phyloP scores from a whole-genome alignment of 2,888 invertebrate genomes.

The Philereme transversata region DNA sequence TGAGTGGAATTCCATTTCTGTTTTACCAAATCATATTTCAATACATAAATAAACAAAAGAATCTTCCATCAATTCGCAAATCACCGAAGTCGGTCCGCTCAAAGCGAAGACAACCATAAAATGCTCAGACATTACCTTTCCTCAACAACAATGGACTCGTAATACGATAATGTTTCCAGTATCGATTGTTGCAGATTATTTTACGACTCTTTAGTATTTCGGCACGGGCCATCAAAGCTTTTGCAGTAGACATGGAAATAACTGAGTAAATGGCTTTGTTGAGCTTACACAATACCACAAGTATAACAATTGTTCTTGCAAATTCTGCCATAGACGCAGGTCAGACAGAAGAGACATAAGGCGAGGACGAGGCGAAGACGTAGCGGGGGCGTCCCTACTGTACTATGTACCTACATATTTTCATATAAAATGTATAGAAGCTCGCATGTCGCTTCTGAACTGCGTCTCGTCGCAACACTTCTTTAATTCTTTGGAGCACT shows the following conservation, averaged over 20 bases:
- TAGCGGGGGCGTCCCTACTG: too few species aligned
- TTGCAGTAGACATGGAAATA: background rate
- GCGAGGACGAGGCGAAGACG: too few species aligned
- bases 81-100: slow-evolving; percentile 10
- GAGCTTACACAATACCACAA: background rate
- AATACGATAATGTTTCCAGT: slow-evolving; percentile 4
- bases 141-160: slow-evolving; percentile 18
- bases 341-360: too few species aligned
- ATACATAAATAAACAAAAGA: background rate
- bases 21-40: too few species aligned
- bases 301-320: too few species aligned
- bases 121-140: slow-evolving; percentile 16
- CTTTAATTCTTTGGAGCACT: too few species aligned
- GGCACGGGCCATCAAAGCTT: slow-evolving; percentile 10
- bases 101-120: slow-evolving; percentile 18
- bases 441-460: too few species aligned
- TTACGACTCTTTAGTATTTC: slow-evolving; percentile 18
- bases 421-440: too few species aligned
- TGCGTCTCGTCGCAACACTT: too few species aligned
- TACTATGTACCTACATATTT: too few species aligned
- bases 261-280: slow-evolving; percentile 1
- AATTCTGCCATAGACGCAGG: too few species aligned
- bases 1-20: too few species aligned
- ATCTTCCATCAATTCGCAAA: slow-evolving; percentile 1
- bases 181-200: slow-evolving; percentile 10